Evolutionary conservation across 2,113 vertebrate species (phyloP).

Genomic region (Bucco capensis): DNA sequence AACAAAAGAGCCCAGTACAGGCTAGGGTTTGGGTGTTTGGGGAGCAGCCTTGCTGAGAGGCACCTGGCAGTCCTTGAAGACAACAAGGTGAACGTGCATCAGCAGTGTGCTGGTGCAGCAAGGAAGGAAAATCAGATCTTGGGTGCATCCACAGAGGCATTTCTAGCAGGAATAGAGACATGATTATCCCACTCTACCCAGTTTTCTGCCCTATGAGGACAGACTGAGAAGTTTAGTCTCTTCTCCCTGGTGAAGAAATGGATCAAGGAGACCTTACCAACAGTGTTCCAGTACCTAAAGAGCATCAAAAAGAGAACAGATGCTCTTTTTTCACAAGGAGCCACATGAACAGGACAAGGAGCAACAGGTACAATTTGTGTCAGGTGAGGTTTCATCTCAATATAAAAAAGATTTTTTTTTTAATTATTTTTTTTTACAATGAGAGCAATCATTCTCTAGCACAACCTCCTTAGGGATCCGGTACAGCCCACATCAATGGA

Average conservation of each 20-base stretch:
- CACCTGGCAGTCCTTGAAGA: not conserved
- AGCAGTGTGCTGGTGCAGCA: not conserved
- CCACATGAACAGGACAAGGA: not conserved
- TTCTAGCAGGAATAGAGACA: not conserved
- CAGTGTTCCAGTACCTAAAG: not conserved
- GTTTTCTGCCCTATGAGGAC: not conserved
- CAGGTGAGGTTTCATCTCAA: not conserved
- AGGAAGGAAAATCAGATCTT: rapidly evolving
- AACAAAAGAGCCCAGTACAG: not conserved
- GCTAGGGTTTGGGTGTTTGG: not conserved
- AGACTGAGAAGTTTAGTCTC: not conserved
- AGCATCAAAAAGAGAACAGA: not conserved
- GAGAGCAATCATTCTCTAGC: not conserved
- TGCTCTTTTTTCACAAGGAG: not conserved
- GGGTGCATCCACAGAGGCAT: no score
- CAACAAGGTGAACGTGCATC: no score
- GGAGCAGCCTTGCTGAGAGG: not conserved
- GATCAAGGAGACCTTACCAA: not conserved
- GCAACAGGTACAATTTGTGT: not conserved
- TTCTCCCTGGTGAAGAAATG: not conserved
- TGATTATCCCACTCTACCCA: not conserved
- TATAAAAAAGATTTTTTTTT: not conserved
- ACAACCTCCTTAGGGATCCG: not conserved
- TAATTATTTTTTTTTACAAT: not conserved
- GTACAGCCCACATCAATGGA: no score